Percentiles rank a stretch among this genome's conserved stretches.
phyloP scores from a whole-genome alignment of 2,888 invertebrate genomes.

The Chloroclystis v-ata region DNA sequence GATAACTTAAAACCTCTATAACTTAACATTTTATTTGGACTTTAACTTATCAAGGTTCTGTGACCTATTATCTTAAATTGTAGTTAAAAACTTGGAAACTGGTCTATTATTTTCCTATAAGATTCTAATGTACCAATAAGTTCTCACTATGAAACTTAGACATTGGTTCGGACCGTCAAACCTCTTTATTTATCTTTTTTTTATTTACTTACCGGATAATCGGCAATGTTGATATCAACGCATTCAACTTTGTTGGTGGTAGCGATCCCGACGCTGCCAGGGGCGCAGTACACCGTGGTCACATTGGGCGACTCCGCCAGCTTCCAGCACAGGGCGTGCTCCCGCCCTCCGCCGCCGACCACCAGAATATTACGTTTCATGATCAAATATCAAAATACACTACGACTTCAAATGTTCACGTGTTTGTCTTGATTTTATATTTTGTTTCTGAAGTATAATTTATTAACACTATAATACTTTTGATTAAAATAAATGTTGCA shows the following conservation, averaged over 20 bases:
- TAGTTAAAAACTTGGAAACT: too few relatives aligned
- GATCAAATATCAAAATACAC: conserved; percentile 31
- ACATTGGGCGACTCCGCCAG: conserved; percentile 87
- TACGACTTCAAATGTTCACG: conserved; percentile 35
- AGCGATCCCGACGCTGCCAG: conserved; percentile 93
- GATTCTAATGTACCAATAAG: too few relatives aligned
- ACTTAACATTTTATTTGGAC: too few relatives aligned
- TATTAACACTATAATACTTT: too few relatives aligned
- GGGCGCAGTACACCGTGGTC: conserved; percentile 85
- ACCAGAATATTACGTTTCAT: conserved; percentile 82
- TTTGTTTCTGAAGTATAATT: too few relatives aligned
- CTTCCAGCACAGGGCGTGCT: conserved; percentile 98
- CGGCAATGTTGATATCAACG: conserved; percentile 81
- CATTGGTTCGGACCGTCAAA: too few relatives aligned
- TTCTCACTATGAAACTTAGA: too few relatives aligned
- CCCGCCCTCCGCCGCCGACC: conserved; percentile 95
- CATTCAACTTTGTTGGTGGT: conserved; percentile 83
- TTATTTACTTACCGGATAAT: conserved; percentile 80
- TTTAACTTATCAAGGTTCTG: too few relatives aligned
- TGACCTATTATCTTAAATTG: too few relatives aligned
- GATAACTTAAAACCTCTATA: too few relatives aligned
- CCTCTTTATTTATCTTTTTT: too few relatives aligned
- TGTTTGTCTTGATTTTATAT: conserved; percentile 23
- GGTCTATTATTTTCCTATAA: too few relatives aligned
- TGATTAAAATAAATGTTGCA: not conserved